phyloP scores from a whole-genome alignment of 1,140 invertebrate genomes.

The Heliconius nattereri region DNA sequence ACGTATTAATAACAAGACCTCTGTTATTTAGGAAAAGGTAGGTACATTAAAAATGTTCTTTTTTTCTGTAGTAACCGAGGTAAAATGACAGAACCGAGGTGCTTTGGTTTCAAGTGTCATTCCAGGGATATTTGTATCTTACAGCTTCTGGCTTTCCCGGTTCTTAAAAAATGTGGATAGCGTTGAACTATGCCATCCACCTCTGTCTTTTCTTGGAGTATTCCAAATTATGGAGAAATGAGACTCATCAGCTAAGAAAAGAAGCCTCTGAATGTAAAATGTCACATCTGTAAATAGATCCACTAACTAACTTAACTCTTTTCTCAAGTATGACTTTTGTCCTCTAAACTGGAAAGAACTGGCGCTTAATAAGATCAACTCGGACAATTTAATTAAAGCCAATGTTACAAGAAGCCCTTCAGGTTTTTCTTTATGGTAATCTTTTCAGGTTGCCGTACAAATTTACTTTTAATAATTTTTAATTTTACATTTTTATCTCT shows the following conservation, averaged over 20 bases:
- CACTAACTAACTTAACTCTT: slow-evolving; percentile 8
- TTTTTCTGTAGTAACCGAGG: not conserved
- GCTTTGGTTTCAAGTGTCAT: too few species aligned
- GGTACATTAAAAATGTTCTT: too few species aligned
- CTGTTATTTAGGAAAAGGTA: too few species aligned
- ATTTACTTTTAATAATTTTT: not conserved
- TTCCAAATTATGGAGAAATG: too few species aligned
- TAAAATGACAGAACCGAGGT: too few species aligned
- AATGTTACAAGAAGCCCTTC: slow-evolving; percentile 5
- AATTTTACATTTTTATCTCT: not conserved
- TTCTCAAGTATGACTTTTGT: not conserved
- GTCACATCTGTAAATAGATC: not conserved
- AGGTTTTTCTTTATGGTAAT: not conserved
- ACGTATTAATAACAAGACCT: too few species aligned
- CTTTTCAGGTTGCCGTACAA: not conserved
- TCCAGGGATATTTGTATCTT: too few species aligned
- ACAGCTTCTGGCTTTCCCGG: too few species aligned
- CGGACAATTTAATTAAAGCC: slow-evolving; percentile 2
- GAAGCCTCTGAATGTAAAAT: not conserved
- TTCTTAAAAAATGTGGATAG: too few species aligned
- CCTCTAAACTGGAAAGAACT: not conserved
- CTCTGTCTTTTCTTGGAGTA: too few species aligned
- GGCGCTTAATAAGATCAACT: slow-evolving; percentile 6
- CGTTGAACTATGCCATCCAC: too few species aligned
- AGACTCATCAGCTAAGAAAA: too few species aligned